Percentiles rank a stretch among this genome's conserved stretches.
Conservation (phyloP, 2,888 invertebrate species). For the Bombyx huttoni region DNA sequence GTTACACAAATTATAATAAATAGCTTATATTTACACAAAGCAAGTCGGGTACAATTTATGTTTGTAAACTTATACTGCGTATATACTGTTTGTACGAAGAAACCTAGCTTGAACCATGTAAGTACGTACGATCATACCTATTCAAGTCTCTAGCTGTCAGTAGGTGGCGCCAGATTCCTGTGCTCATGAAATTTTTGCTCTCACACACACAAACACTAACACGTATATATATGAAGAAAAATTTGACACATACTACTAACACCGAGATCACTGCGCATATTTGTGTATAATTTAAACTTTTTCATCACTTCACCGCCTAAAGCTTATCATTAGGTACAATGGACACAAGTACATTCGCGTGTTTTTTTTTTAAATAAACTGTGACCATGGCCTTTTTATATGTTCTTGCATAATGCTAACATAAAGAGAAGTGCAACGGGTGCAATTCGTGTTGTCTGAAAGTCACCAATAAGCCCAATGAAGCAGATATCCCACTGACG, state of each 20-base stretch:
- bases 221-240: constrained; percentile 5
- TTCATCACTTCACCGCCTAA: neutral
- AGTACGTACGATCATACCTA: constrained; percentile 3
- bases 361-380: neutral
- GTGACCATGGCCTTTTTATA: constrained; percentile 29
- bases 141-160: neutral
- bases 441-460: constrained; percentile 72
- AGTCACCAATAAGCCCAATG: constrained; percentile 73
- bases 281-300: neutral
- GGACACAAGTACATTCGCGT: neutral
- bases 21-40: too few species aligned
- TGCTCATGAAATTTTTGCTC: constrained; percentile 12
- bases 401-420: constrained; percentile 36
- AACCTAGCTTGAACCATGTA: neutral
- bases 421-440: constrained; percentile 62
- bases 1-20: too few species aligned
- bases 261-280: neutral
- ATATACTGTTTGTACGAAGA: neutral
- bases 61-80: neutral
- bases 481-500: constrained; percentile 70
- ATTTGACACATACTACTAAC: neutral
- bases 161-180: constrained; percentile 4
- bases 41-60: neutral
- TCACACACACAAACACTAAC: constrained; percentile 7
- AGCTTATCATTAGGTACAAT: neutral